These are phyloP conservation scores for Erebia epiphron DNA, from an alignment of 2,888 invertebrate species.

Conservation along the genomic window DNA sequence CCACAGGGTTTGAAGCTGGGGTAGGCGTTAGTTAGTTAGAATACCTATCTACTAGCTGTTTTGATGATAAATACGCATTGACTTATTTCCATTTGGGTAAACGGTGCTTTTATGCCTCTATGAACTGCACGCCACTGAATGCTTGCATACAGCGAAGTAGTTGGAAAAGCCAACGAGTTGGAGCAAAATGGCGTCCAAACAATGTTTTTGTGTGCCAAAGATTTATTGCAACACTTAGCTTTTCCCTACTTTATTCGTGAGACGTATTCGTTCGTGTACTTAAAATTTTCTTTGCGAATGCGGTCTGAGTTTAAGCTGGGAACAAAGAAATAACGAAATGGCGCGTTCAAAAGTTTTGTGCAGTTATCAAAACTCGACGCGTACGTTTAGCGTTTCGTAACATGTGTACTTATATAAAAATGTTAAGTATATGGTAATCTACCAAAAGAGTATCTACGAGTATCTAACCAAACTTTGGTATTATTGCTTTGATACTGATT, in stretches of 20 bases:
- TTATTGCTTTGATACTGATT: too few species aligned
- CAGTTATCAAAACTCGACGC: slow-evolving; percentile 12
- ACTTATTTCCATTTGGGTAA: too few species aligned
- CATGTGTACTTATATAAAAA: neutral
- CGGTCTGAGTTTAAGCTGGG: slow-evolving; percentile 43
- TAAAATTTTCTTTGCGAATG: slow-evolving; percentile 60
- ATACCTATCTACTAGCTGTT: too few species aligned
- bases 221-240: slow-evolving; percentile 76
- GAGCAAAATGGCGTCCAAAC: slow-evolving; percentile 49
- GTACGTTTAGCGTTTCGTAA: neutral
- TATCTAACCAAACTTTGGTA: too few species aligned
- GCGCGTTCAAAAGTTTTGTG: slow-evolving; percentile 16
- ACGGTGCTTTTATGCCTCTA: too few species aligned
- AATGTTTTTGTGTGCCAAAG: slow-evolving; percentile 64
- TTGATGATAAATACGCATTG: too few species aligned
- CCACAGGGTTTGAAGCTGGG: too few species aligned
- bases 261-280: slow-evolving; percentile 50
- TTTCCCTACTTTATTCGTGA: slow-evolving; percentile 57
- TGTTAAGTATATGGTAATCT: neutral
- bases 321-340: slow-evolving; percentile 8
- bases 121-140: too few species aligned
- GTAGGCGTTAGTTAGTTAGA: too few species aligned
- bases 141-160: slow-evolving; percentile 23
- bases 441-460: too few species aligned
- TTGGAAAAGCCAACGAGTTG: slow-evolving; percentile 51